Base-by-base conservation (phyloP, 2,888 invertebrate genomes). In the Xestia xanthographa region DNA sequence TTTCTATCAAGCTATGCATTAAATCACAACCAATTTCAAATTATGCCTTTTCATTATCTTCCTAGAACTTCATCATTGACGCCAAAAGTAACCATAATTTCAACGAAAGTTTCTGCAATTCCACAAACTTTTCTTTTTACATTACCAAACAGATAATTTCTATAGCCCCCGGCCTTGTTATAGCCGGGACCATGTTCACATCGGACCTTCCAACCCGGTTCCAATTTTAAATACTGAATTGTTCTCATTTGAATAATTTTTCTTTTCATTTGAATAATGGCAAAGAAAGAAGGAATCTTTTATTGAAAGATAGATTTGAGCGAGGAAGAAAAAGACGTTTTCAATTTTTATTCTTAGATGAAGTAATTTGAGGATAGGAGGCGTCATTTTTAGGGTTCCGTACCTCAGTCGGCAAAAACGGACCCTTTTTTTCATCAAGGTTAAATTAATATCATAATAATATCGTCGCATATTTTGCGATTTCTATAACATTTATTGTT, bases 191-290 rank as follows among this genome's bases (percentile, higher is more conserved):
- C 71, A 75, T 84, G 86, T 86, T 85, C 80, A 77, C 74, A 76
- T 73, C 43, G 68, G 70, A 80, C 75, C 83, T 74, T 58, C 67
- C 69, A 69, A 76, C 81, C 76, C 41, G 29, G 29, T 66, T 75
- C 67, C 79, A 78, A 82, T 82, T 82, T 84, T 85, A 84, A 82
- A 79, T 72, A 84, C 86, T 79, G 83, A 69, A 72, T 85, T 85
- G 79, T 75, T 73, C 80, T 67, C 76, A 86, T 86, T 79, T 84
- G 86, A 86, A 87, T 86, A 87, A 73, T 87, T 87, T 84, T 78
- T 65, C 82, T 77, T 86, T 79, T 38, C 70, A 80, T 87, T 84
- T 86, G 80, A 86, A 87, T 86, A 87, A 86, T 80, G 63, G 77
- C 48, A 14, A 20, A 75, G 72, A 14, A 20, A 75, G 72, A 82